Evolutionary conservation across 2,888 invertebrate genomes (phyloP).

Genomic region (Osmoderma eremita): DNA sequence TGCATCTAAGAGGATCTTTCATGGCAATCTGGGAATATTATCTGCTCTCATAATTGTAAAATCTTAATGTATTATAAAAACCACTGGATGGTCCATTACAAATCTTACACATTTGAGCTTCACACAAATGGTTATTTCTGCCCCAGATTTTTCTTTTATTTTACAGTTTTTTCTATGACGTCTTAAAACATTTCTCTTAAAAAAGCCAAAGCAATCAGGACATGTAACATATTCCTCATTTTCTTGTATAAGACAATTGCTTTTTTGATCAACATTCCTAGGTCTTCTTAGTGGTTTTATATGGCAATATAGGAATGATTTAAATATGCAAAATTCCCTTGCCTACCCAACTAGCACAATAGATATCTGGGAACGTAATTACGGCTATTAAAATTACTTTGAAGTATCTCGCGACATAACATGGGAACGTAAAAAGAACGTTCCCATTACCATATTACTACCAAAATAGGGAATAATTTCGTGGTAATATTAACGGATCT

Average conservation of each 20-base stretch:
- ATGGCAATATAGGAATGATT: constrained; percentile 24
- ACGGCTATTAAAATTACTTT: too few species aligned
- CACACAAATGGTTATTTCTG: too few species aligned
- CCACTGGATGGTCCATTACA: constrained; percentile 35
- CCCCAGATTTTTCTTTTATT: constrained; percentile 6
- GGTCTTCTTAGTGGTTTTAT: constrained; percentile 40
- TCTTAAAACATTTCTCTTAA: constrained; percentile 37
- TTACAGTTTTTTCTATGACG: constrained; percentile 27
- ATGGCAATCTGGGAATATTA: constrained; percentile 42
- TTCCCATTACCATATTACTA: too few species aligned
- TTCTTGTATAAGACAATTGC: not conserved
- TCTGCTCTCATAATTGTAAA: constrained; percentile 43
- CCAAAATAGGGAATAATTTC: too few species aligned
- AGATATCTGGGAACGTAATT: too few species aligned
- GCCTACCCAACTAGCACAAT: too few species aligned
- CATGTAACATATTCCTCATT: constrained; percentile 33
- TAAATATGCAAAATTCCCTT: constrained; percentile 38
- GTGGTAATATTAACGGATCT: too few species aligned
- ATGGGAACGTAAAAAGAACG: too few species aligned
- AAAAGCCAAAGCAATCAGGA: constrained; percentile 35
- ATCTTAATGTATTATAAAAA: constrained; percentile 26
- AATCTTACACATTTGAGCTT: constrained; percentile 17
- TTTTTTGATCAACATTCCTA: constrained; percentile 5
- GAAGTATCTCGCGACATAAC: too few species aligned
- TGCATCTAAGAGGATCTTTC: constrained; percentile 41